A percentile compares a stretch with the other conserved stretches of the same genome.
phyloP scores from a whole-genome alignment of 2,888 invertebrate species.

The Ormyrus thymus region DNA sequence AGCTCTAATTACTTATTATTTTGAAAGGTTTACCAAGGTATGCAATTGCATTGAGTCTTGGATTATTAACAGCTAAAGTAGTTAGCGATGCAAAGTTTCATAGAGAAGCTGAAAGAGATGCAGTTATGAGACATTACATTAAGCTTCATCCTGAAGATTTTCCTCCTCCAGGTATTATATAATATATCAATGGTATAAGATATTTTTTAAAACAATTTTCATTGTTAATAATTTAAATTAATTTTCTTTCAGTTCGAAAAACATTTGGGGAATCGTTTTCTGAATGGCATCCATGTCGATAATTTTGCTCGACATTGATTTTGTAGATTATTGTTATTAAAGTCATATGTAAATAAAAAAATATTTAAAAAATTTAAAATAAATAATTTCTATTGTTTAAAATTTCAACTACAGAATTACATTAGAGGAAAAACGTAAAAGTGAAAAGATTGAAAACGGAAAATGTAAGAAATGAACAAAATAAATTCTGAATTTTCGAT shows the following conservation, averaged over 20 bases:
- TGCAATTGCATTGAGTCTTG: conserved; percentile 12
- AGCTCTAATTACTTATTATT: background rate
- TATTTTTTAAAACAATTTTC: background rate
- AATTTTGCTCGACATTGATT: conserved; percentile 41
- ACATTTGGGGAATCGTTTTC: conserved; percentile 62
- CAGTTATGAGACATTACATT: conserved; percentile 66
- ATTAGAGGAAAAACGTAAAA: no score
- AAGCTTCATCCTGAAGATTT: conserved; percentile 69
- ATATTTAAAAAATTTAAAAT: conserved; percentile 13
- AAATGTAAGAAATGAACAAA: no score
- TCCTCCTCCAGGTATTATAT: conserved; percentile 65
- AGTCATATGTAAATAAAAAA: conserved; percentile 27
- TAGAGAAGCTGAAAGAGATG: conserved; percentile 61
- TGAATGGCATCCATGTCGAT: conserved; percentile 67
- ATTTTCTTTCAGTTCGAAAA: conserved; percentile 61
- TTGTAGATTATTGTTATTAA: conserved; percentile 42
- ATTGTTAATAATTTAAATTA: conserved; percentile 18
- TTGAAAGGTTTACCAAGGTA: conserved; percentile 60
- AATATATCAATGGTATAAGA: conserved; percentile 6
- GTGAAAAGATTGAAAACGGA: no score
- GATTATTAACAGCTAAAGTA: conserved; percentile 50
- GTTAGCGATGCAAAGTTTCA: conserved; percentile 22
- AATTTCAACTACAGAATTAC: background rate
- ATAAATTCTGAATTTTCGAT: no score
- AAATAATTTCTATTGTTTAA: conserved; percentile 5